Evolutionary conservation across 1,140 invertebrate genomes (phyloP).

Genomic region (Leptonema lineaticorne): DNA sequence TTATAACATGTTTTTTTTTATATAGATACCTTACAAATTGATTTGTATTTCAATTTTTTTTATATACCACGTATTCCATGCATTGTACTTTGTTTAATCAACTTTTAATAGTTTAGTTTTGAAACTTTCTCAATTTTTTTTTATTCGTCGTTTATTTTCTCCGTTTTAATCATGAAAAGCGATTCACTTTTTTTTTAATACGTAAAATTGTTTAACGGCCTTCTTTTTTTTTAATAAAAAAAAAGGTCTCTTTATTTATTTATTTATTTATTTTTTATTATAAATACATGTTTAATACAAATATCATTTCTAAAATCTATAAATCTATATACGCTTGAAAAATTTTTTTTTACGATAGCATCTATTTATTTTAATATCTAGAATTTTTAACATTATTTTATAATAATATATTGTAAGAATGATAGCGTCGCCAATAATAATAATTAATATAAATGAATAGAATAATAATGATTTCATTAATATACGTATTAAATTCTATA

Average conservation of each 20-base stretch:
- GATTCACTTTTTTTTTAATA: constrained; percentile 33
- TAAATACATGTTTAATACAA: constrained; percentile 33
- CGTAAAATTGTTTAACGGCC: constrained; percentile 28
- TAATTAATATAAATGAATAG: too few species aligned
- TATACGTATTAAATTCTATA: too few species aligned
- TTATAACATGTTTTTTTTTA: constrained; percentile 17
- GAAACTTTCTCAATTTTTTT: constrained; percentile 23
- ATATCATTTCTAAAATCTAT: constrained; percentile 40
- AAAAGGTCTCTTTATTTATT: constrained; percentile 20
- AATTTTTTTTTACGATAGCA: constrained; percentile 34
- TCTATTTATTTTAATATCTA: constrained; percentile 41
- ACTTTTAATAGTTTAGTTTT: constrained; percentile 23
- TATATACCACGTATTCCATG: too few species aligned
- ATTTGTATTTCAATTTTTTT: too few species aligned
- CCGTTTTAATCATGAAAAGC: constrained; percentile 33
- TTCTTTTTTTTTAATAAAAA: constrained; percentile 29
- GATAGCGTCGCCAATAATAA: too few species aligned
- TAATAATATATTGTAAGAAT: constrained; percentile 31
- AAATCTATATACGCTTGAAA: constrained; percentile 33
- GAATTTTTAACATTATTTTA: constrained; percentile 26
- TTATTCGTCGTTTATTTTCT: too few species aligned
- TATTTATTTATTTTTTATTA: too few species aligned
- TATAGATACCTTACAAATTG: too few species aligned
- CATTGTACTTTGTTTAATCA: constrained; percentile 42
- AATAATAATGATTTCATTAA: too few species aligned